Conservation (phyloP, 2,888 invertebrate species). For the Dolomedes plantarius region DNA sequence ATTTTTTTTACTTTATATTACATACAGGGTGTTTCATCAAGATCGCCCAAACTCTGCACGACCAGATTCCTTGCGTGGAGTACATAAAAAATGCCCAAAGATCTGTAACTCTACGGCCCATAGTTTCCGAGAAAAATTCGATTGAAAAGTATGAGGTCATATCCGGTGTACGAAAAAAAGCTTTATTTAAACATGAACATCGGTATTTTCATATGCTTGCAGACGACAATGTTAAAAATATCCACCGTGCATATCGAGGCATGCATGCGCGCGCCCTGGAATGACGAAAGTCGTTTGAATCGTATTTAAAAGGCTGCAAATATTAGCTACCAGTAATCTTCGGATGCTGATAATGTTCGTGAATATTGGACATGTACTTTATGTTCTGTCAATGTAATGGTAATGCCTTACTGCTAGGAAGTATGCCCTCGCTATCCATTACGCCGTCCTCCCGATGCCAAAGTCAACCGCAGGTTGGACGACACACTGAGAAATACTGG, state of each 20-base stretch:
- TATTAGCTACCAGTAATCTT: neutral
- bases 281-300: neutral
- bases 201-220: too few relatives aligned
- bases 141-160: conserved; percentile 1
- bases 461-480: neutral
- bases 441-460: neutral
- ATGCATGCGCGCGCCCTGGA: too few relatives aligned
- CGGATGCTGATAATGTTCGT: neutral
- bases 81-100: neutral
- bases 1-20: too few relatives aligned
- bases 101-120: neutral
- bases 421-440: neutral
- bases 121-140: neutral
- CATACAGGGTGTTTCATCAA: neutral
- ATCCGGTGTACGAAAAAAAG: too few relatives aligned
- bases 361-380: conserved; percentile 5
- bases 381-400: conserved; percentile 1
- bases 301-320: neutral
- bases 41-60: neutral
- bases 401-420: neutral
- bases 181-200: too few relatives aligned
- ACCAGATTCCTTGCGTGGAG: neutral
- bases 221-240: too few relatives aligned
- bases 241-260: neutral
- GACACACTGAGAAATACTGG: neutral